Conservation (phyloP, 2,797 vertebrate species). For the Miichthys miiuy region DNA sequence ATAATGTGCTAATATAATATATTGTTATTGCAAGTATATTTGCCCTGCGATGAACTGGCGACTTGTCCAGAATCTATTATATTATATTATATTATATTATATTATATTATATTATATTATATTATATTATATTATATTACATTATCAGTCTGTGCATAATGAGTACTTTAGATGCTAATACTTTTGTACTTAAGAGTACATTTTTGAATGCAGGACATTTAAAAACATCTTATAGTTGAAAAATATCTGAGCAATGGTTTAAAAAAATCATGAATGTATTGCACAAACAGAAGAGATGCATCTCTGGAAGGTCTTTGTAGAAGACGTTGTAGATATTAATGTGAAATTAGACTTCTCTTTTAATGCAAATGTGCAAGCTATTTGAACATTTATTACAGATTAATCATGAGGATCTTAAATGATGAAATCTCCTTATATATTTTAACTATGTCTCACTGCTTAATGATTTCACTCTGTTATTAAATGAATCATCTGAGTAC, state of each 20-base stretch:
- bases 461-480: not conserved
- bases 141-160: too few relatives aligned
- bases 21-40: too few relatives aligned
- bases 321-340: slow-evolving; percentile 4
- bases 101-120: not conserved
- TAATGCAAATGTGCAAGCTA: slow-evolving; percentile 8
- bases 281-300: slow-evolving; percentile 3
- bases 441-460: slow-evolving; percentile 7
- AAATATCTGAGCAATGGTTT: not conserved
- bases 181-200: not conserved
- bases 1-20: too few relatives aligned
- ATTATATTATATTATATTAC: not conserved
- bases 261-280: not conserved
- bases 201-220: not conserved
- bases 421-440: slow-evolving; percentile 1
- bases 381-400: slow-evolving; percentile 21
- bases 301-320: not conserved
- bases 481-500: not conserved
- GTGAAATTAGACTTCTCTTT: slow-evolving; percentile 11
- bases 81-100: too few relatives aligned
- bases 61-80: too few relatives aligned
- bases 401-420: slow-evolving; percentile 3
- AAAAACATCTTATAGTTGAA: not conserved
- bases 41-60: too few relatives aligned
- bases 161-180: not conserved